Conservation (phyloP, 2,888 invertebrate species). For the Eustalomyia histrio region DNA sequence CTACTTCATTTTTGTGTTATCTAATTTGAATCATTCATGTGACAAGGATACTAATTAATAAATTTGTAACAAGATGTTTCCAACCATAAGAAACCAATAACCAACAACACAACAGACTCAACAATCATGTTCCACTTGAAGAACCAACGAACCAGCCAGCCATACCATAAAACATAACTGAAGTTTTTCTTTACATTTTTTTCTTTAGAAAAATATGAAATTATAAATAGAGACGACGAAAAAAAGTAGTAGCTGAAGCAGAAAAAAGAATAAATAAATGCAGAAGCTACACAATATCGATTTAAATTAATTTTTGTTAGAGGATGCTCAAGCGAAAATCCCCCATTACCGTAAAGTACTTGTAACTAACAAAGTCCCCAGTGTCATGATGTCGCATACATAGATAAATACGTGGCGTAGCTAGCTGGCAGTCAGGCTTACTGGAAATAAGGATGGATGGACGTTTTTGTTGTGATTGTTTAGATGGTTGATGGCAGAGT, state of each 20-base stretch:
- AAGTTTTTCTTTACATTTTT: slow-evolving; percentile 22
- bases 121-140: slow-evolving; percentile 27
- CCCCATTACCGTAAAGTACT: slow-evolving; percentile 79
- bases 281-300: slow-evolving; percentile 75
- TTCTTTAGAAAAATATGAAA: slow-evolving; percentile 30
- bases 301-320: slow-evolving; percentile 79
- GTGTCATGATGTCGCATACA: slow-evolving; percentile 73
- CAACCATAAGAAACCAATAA: slow-evolving; percentile 55
- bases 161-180: slow-evolving; percentile 46
- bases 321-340: slow-evolving; percentile 79
- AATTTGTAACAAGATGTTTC: slow-evolving; percentile 61
- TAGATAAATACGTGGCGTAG: slow-evolving; percentile 41
- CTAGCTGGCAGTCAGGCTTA: slow-evolving; percentile 53
- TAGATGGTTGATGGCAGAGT: slow-evolving; percentile 14
- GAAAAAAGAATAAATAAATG: slow-evolving; percentile 48
- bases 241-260: slow-evolving; percentile 35
- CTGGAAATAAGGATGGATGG: slow-evolving; percentile 43
- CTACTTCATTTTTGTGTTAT: slow-evolving; percentile 20
- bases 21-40: slow-evolving; percentile 61
- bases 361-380: slow-evolving; percentile 74
- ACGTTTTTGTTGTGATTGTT: slow-evolving; percentile 16
- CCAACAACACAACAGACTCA: slow-evolving; percentile 34
- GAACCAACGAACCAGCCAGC: not conserved
- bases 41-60: slow-evolving; percentile 65
- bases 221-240: slow-evolving; percentile 51